Base-by-base conservation (phyloP, 2,888 invertebrate genomes). In the Rotaria magnacalcarata region DNA sequence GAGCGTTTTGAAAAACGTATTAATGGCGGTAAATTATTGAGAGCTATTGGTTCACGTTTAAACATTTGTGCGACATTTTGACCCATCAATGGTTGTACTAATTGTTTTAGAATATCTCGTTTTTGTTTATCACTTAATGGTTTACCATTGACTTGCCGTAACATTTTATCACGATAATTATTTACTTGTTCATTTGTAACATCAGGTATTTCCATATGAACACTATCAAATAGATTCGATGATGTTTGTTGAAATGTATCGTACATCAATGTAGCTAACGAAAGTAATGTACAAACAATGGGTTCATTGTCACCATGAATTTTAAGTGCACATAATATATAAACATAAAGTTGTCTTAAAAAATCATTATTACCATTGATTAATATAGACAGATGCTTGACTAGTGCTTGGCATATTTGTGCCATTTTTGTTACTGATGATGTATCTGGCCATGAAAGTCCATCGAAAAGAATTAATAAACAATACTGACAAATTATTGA, bases 381-480 rank as follows among this genome's bases (percentile, higher is more conserved):
- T 34, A 86, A 85, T 24, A 74, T 74, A 10, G 86, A 84, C 16
- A 84, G 24, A 19, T 86, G 84, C 24, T 86, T 67, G 8, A 86
- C 43, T 67, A 86, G 43, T 27, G 41, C 34, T 60, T 86, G 86
- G 24, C 84, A 56, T 11, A 84, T 54, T 4, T 50, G 24, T 14
- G 24, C 34, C 56, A 84, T 41, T 50, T 85, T 67, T 41, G 58
- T 75, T 50, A 85, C 47, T n/a, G 85, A 56, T 34, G 85, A 86
- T 47, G 80, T 85, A 52, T 86, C 86, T 14, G 86, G 86, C 86
- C 86, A 86, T 24, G 80, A 75, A n/a, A 86, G 60, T 16, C 86
- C 86, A 41, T 86, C 86, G 41, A 86, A 86, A 34, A 86, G 34
- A 84, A 75, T 85, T 47, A 85, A 85, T n/a, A 86, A 58, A 8